phyloP scores from a whole-genome alignment of 2,888 invertebrate species.

The Byasa hedistus region DNA sequence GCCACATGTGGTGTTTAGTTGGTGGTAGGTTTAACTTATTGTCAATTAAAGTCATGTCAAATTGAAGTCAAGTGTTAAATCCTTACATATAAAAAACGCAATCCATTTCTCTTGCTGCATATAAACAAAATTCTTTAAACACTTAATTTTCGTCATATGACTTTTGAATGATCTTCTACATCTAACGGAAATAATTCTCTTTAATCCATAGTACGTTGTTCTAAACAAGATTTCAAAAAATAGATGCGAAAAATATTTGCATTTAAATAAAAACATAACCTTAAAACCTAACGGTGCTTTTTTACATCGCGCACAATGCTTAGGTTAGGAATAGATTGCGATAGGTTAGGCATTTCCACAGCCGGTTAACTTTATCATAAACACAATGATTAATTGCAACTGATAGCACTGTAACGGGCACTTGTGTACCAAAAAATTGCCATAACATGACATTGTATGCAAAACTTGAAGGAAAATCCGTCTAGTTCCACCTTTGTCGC shows the following conservation, averaged over 20 bases:
- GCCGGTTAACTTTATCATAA: constrained; percentile 12
- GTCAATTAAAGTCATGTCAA: too few relatives aligned
- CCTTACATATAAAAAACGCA: neutral
- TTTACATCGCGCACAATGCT: neutral
- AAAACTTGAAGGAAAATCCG: constrained; percentile 31
- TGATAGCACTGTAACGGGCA: constrained; percentile 20
- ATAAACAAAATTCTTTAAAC: neutral
- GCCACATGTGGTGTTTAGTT: too few relatives aligned
- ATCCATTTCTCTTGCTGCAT: neutral
- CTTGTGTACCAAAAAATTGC: constrained; percentile 10
- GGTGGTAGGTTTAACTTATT: too few relatives aligned
- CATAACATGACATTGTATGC: constrained; percentile 16
- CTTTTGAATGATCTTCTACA: too few relatives aligned
- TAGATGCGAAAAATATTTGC: too few relatives aligned
- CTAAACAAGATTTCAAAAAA: too few relatives aligned
- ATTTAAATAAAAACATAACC: too few relatives aligned
- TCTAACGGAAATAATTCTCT: too few relatives aligned
- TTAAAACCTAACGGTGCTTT: constrained; percentile 3
- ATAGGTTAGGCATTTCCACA: constrained; percentile 26
- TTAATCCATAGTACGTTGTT: too few relatives aligned
- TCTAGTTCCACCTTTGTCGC: constrained; percentile 22
- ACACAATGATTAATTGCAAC: constrained; percentile 23
- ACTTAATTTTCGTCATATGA: neutral
- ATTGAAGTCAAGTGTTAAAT: neutral
- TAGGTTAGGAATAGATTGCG: constrained; percentile 23